Conservation (phyloP, 2,113 vertebrate genomes). For the Lepus europaeus region DNA sequence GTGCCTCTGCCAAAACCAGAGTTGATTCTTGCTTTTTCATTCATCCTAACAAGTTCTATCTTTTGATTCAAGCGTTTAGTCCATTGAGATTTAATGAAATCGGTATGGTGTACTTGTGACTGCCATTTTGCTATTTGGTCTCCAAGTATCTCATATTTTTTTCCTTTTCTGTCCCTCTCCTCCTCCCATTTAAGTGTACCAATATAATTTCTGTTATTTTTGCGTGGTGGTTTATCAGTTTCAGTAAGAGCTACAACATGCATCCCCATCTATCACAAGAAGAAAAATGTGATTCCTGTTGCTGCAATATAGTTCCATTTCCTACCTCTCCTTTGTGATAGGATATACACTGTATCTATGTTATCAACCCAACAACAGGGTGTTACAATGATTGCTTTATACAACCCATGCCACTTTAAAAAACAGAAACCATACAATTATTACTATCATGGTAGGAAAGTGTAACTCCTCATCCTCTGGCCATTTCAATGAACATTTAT, state of each 20-base stretch:
- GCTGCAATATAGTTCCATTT: not conserved
- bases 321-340: not conserved
- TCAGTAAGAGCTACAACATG: not conserved
- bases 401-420: not conserved
- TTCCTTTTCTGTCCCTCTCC: not conserved
- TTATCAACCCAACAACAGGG: not conserved
- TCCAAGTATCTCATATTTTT: slow-evolving; percentile 1
- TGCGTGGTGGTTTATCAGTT: not conserved
- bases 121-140: not conserved
- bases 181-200: not conserved
- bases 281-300: not conserved
- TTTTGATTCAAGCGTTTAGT: not conserved
- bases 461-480: not conserved
- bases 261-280: not conserved
- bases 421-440: not conserved
- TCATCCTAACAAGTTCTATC: not conserved
- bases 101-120: too few relatives aligned
- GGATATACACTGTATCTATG: not conserved
- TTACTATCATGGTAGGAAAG: not conserved
- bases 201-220: not conserved
- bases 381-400: slow-evolving; percentile 2
- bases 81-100: not conserved
- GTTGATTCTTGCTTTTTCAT: not conserved
- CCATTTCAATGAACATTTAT: not conserved
- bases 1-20: not conserved